Evolutionary conservation across 2,888 invertebrate species (phyloP), one percentile per base, ranked within the genome.

Genomic region (Stenolophus ochropezus): DNA sequence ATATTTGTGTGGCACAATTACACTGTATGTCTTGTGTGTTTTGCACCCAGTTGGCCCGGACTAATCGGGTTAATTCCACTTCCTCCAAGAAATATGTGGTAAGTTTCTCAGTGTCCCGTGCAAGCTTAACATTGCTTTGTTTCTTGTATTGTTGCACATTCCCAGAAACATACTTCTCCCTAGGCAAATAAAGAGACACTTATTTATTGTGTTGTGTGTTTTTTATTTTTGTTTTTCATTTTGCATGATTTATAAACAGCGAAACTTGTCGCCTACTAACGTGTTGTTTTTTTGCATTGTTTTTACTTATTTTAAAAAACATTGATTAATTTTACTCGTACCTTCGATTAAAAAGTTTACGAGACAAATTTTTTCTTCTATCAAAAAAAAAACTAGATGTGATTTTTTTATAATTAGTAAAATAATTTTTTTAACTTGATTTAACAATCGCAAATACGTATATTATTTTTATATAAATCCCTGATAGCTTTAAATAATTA

Each of bases 11-110:
- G 11, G 73, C 73, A 73, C 73, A 73, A 47, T 73, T 73, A 23
- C 73, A 49, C 73, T 21, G 21, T 69, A 8, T 74, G 25, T 75
- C 49, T 78, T 78, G 47, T 78, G 21, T 53, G 27, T 79, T 80
- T 73, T 80, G 80, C 80, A 80, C 80, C 5, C 33, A 80, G 80
- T 80, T 80, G 80, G 80, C 80, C 80, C 80, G 80, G 80, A 25
- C 23, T 80, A 73, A 23, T 65, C 23, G 80, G 80, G 27, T 53
- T 80, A 53, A 21, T 80, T 23, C 73, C 71, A 6, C 51, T 80
- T 73, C 71, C 53, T 11, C 25, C 80, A 73, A 80, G 53, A 65
- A 80, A 58, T 42, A 20, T 71, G 8, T 80, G 80, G 80, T 80
- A 56, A 80, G 80, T 80, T 18, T 20, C 47, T 42, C 6, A 56